These are phyloP conservation scores for Sciurus vulgaris DNA, from an alignment of 2,797 vertebrate species.

Conservation along the genomic window DNA sequence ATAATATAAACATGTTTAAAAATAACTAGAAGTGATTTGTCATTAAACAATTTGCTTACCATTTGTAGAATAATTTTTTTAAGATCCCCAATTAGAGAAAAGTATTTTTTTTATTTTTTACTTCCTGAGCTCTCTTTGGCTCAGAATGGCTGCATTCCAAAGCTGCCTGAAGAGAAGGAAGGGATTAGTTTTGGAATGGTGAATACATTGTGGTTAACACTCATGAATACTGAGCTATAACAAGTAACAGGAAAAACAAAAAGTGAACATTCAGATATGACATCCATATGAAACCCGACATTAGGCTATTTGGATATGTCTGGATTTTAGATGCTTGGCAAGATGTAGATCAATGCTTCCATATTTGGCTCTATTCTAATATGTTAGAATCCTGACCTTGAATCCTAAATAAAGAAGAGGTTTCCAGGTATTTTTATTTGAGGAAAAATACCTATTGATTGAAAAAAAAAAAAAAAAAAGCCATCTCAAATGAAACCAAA, in stretches of 20 bases:
- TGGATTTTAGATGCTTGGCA: background rate
- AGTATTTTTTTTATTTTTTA: slow-evolving; percentile 54
- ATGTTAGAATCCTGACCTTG: background rate
- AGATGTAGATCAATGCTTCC: background rate
- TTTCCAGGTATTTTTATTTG: slow-evolving; percentile 43
- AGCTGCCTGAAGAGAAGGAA: slow-evolving; percentile 39
- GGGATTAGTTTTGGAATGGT: slow-evolving; percentile 34
- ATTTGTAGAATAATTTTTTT: background rate
- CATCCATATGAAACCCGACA: background rate
- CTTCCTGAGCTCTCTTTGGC: background rate
- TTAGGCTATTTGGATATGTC: background rate
- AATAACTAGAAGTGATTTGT: slow-evolving; percentile 51
- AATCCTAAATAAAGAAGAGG: background rate
- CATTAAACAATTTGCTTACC: slow-evolving; percentile 42
- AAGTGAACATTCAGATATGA: background rate
- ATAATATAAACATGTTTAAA: slow-evolving; percentile 66
- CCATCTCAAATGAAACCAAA: background rate
- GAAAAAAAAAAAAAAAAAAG: background rate
- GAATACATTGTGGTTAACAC: background rate
- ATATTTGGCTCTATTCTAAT: background rate
- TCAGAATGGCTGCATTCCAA: slow-evolving; percentile 57
- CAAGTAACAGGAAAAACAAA: slow-evolving; percentile 26
- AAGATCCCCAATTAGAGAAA: slow-evolving; percentile 23
- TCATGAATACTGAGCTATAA: background rate
- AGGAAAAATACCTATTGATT: slow-evolving; percentile 5